Percentiles rank a stretch among this genome's conserved stretches.
Evolutionary conservation across 1,140 invertebrate species (phyloP).

Genomic region (Caerostris darwini): DNA sequence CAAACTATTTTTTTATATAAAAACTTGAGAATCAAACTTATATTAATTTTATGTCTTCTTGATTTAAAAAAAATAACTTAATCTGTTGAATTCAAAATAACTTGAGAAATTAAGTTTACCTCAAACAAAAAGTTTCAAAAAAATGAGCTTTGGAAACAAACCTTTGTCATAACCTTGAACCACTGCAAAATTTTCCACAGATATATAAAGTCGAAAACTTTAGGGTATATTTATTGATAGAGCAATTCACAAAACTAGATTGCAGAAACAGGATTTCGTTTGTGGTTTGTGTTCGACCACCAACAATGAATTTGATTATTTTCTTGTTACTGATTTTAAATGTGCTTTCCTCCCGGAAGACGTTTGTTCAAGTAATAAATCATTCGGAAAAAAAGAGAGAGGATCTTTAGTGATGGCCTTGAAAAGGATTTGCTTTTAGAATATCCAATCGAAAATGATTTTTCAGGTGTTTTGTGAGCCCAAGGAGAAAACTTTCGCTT

Average conservation of each 20-base stretch:
- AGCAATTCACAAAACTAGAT: not conserved
- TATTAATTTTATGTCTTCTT: too few species aligned
- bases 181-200: not conserved
- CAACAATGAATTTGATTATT: not conserved
- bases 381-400: not conserved
- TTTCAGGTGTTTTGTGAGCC: not conserved
- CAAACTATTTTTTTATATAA: too few species aligned
- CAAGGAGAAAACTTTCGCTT: conserved; percentile 20
- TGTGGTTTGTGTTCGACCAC: not conserved
- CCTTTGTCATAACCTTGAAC: too few species aligned
- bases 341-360: conserved; percentile 26
- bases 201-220: not conserved
- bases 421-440: conserved; percentile 16
- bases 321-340: not conserved
- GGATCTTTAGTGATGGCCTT: not conserved
- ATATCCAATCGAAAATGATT: not conserved
- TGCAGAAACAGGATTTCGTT: not conserved
- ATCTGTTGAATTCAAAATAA: too few species aligned
- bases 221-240: not conserved
- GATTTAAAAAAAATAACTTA: too few species aligned
- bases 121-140: too few species aligned
- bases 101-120: too few species aligned
- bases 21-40: too few species aligned
- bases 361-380: not conserved
- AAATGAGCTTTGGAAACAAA: too few species aligned